Conservation (phyloP, 2,113 vertebrate species). For the Thoracochromis brauschi region DNA sequence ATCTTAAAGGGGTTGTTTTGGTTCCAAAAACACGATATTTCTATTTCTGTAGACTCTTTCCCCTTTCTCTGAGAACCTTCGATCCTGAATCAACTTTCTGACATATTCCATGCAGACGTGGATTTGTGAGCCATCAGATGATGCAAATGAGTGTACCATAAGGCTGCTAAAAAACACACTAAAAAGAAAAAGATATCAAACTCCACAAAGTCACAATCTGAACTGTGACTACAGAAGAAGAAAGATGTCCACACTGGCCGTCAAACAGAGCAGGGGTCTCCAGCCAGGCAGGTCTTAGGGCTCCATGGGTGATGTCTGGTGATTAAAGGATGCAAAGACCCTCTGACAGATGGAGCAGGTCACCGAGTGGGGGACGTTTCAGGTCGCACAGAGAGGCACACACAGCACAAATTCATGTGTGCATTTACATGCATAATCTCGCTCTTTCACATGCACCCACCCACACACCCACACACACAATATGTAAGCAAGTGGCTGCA, state of each 20-base stretch:
- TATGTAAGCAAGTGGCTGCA: background rate
- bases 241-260: background rate
- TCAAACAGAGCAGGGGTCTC: background rate
- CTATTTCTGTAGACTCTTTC: background rate
- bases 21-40: background rate
- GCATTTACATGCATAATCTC: background rate
- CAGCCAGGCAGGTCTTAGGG: background rate
- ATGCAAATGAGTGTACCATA: accelerated
- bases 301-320: background rate
- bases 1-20: background rate
- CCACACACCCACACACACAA: too few species aligned
- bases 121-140: background rate
- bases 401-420: background rate
- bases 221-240: background rate
- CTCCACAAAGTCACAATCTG: background rate
- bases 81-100: background rate
- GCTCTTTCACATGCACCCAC: background rate
- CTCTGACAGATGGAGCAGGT: slow-evolving; percentile 50
- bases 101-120: background rate
- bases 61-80: background rate
- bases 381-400: background rate
- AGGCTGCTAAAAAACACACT: background rate
- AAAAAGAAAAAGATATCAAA: background rate
- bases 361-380: background rate
- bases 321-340: slow-evolving; percentile 35